Percentiles rank a stretch among this genome's conserved stretches.
phyloP scores from a whole-genome alignment of 2,113 vertebrate species.

The Burhinus oedicnemus region DNA sequence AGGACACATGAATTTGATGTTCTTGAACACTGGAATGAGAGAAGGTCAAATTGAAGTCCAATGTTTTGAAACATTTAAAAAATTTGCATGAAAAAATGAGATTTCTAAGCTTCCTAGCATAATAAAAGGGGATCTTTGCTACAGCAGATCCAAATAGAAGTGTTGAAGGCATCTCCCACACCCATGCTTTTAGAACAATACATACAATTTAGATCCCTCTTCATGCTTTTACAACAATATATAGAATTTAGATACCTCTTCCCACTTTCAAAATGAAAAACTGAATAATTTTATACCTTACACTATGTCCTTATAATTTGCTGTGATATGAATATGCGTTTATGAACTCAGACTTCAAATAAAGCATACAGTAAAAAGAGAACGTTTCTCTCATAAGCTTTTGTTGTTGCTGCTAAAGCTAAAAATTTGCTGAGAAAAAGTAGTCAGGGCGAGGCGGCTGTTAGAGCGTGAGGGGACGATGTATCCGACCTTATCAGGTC shows the following conservation, averaged over 20 bases:
- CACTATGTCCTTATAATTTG: neutral
- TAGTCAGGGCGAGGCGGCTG: neutral
- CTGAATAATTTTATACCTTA: conserved; percentile 4
- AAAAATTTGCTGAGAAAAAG: neutral
- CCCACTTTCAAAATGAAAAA: conserved; percentile 3
- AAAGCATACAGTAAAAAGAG: neutral
- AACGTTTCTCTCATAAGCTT: neutral
- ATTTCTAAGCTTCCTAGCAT: neutral
- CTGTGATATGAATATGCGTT: neutral
- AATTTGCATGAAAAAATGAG: neutral
- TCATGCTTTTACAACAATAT: neutral
- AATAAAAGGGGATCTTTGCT: neutral
- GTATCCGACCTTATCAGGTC: neutral
- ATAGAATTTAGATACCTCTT: conserved; percentile 26
- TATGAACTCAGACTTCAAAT: neutral
- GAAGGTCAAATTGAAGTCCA: neutral
- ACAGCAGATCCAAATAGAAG: neutral
- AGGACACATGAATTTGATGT: neutral
- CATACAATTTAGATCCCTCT: neutral
- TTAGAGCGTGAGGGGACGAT: neutral
- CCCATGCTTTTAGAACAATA: neutral
- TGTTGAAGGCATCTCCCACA: neutral
- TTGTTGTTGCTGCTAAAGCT: neutral
- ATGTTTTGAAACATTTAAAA: neutral
- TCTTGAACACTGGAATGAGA: neutral